phyloP scores from a whole-genome alignment of 2,113 vertebrate genomes.

The Orcinus orca region DNA sequence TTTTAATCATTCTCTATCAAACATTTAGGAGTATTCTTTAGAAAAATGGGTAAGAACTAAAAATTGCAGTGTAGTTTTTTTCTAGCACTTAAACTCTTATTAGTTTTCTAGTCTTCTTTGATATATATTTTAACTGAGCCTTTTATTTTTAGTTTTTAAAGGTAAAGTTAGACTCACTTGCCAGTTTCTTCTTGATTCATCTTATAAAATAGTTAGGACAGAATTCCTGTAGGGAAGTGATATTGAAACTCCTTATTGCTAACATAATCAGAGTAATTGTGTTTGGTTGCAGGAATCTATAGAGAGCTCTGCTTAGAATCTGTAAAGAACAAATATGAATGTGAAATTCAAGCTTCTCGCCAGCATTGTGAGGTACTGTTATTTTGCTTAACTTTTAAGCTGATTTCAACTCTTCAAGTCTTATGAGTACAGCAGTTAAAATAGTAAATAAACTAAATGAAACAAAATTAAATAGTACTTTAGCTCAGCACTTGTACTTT shows the following conservation, averaged over 20 bases:
- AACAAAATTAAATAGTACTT: constrained; percentile 24
- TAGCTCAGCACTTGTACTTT: neutral
- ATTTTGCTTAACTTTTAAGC: constrained; percentile 63
- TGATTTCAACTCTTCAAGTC: constrained; percentile 62
- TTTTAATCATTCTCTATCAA: constrained; percentile 24
- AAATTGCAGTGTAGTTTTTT: constrained; percentile 22
- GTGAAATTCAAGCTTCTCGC: constrained; percentile 97
- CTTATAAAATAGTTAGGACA: constrained; percentile 29
- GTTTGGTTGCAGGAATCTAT: constrained; percentile 92
- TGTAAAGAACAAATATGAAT: constrained; percentile 98
- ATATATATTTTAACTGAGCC: constrained; percentile 21
- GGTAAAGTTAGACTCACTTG: constrained; percentile 28
- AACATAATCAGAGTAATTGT: constrained; percentile 73
- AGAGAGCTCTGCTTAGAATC: constrained; percentile 96
- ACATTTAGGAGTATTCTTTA: constrained; percentile 1
- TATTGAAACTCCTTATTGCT: constrained; percentile 32
- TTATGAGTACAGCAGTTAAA: constrained; percentile 48
- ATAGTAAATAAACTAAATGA: constrained; percentile 44
- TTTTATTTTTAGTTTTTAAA: constrained; percentile 46
- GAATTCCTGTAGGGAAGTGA: constrained; percentile 44
- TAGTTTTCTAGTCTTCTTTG: constrained; percentile 19
- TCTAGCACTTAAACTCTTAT: constrained; percentile 32
- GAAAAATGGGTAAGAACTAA: constrained; percentile 10
- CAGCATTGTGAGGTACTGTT: constrained; percentile 96
- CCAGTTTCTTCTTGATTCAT: constrained; percentile 46